Conservation (phyloP, 1,140 invertebrate genomes). For the Drosophila tropicalis region DNA sequence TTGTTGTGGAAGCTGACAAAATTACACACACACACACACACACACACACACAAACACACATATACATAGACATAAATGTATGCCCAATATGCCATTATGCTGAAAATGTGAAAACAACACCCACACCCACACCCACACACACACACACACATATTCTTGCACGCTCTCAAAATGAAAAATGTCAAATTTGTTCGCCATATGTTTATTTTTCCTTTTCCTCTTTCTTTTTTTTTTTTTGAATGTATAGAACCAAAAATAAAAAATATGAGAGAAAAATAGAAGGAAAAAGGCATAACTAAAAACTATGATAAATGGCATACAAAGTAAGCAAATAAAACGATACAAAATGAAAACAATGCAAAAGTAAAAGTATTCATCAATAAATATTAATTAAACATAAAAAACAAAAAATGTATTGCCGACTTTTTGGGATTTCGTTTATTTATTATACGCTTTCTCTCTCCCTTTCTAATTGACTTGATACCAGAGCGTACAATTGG, state of each 20-base stretch:
- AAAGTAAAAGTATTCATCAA: slow-evolving; percentile 22
- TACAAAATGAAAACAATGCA: slow-evolving; percentile 15
- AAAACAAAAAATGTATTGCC: background rate
- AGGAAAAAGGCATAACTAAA: background rate
- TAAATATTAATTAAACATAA: slow-evolving; percentile 19
- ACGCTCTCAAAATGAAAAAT: background rate
- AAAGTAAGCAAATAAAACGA: slow-evolving; percentile 17
- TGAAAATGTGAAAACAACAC: background rate
- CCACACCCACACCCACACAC: background rate
- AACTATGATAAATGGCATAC: slow-evolving; percentile 14
- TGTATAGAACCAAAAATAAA: slow-evolving; percentile 6
- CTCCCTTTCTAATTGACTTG: too few species aligned
- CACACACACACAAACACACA: background rate
- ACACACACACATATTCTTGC: background rate
- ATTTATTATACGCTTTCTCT: too few species aligned
- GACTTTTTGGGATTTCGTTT: background rate
- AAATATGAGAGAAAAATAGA: background rate
- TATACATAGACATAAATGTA: background rate
- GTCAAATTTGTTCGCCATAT: background rate
- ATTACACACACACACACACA: background rate
- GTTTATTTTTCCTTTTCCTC: background rate
- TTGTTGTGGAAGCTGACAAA: slow-evolving; percentile 2
- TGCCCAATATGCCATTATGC: slow-evolving; percentile 2
- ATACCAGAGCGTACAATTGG: too few species aligned
- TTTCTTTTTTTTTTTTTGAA: slow-evolving; percentile 15